phyloP scores from a whole-genome alignment of 2,113 vertebrate genomes.

The Dipodomys spectabilis region DNA sequence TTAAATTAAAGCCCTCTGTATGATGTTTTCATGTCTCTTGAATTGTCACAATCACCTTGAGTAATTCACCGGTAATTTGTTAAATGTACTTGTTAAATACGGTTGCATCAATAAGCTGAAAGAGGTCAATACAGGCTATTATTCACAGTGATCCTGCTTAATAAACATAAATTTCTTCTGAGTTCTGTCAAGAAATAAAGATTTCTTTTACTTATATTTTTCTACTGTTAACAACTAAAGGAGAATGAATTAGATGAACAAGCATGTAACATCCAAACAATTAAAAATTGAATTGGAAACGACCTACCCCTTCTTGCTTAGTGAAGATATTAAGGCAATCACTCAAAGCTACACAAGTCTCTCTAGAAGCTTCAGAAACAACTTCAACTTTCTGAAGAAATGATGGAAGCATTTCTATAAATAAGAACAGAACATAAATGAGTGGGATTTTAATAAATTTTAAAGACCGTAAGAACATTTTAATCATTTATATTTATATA shows the following conservation, averaged over 20 bases:
- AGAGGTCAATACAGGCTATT: not conserved
- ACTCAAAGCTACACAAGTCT: conserved; percentile 89
- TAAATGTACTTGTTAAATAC: not conserved
- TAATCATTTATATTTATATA: too few species aligned
- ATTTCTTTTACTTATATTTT: not conserved
- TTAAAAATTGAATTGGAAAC: conserved; percentile 6
- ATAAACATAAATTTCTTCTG: not conserved
- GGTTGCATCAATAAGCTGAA: not conserved
- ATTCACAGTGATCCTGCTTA: not conserved
- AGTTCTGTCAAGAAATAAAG: conserved; percentile 25
- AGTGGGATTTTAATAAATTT: not conserved
- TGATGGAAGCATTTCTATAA: conserved; percentile 88
- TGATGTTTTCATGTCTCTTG: not conserved
- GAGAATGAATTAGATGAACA: not conserved
- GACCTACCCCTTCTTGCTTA: conserved; percentile 94
- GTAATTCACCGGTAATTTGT: not conserved
- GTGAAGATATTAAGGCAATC: conserved; percentile 92
- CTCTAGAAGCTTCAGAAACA: conserved; percentile 91
- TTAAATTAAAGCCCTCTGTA: not conserved
- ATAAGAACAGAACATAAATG: conserved; percentile 36
- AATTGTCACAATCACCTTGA: not conserved
- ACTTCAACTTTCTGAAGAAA: conserved; percentile 91
- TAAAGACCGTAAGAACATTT: not conserved
- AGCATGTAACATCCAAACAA: not conserved
- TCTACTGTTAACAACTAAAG: not conserved